phyloP scores from a whole-genome alignment of 2,113 vertebrate genomes.

The Crotalus tigris region DNA sequence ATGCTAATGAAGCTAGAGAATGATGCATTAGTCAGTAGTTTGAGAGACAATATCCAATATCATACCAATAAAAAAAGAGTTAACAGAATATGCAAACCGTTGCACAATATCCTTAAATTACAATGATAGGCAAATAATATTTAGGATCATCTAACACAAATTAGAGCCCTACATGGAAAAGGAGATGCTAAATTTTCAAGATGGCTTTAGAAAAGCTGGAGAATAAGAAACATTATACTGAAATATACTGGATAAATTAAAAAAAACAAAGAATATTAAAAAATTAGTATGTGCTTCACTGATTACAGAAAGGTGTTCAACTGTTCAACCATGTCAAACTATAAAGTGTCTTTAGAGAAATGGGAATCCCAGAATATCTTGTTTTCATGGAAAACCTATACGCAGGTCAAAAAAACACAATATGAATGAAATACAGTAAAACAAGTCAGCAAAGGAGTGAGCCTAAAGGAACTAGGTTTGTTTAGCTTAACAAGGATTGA shows the following conservation, averaged over 20 bases:
- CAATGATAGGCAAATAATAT: neutral
- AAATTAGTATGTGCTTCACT: neutral
- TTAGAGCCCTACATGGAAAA: neutral
- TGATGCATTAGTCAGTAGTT: neutral
- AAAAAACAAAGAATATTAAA: neutral
- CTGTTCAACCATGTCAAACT: neutral
- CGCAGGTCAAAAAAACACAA: neutral
- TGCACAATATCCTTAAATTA: neutral
- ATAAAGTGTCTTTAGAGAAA: neutral
- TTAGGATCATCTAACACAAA: neutral
- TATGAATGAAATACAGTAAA: neutral
- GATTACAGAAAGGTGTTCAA: neutral
- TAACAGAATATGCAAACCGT: neutral
- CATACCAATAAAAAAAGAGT: neutral
- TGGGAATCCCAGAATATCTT: neutral
- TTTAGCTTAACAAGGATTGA: too few species aligned
- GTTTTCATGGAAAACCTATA: neutral
- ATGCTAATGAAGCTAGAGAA: neutral
- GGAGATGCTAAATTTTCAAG: neutral
- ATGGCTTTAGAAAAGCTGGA: neutral
- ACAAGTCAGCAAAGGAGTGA: neutral
- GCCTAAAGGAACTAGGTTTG: too few species aligned
- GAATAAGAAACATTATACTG: neutral
- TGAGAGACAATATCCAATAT: neutral
- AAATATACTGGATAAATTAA: neutral